These are phyloP conservation scores for Leptodactylus fuscus DNA, from an alignment of 2,113 vertebrate genomes.

Conservation along the genomic window DNA sequence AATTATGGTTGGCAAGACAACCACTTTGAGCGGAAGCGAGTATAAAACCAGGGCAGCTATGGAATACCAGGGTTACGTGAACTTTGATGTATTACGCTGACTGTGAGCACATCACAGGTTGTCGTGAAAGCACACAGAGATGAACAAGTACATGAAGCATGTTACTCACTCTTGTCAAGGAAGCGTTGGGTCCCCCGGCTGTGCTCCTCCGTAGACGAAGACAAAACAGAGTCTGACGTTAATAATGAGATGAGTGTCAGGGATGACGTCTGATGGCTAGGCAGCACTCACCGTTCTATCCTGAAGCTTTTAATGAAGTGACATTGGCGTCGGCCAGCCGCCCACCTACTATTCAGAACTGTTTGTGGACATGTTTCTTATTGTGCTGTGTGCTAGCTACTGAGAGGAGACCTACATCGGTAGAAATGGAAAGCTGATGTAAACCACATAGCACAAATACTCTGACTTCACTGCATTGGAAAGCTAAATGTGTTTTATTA, in stretches of 20 bases:
- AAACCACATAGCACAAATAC: no score
- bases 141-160: slow-evolving; percentile 25
- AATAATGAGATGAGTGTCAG: slow-evolving; percentile 27
- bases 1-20: slow-evolving; percentile 63
- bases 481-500: no score
- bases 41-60: slow-evolving; percentile 41
- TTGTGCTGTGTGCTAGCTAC: not conserved
- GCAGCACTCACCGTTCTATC: not conserved
- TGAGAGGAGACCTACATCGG: not conserved
- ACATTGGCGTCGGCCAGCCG: slow-evolving; percentile 10
- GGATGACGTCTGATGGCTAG: slow-evolving; percentile 44
- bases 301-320: slow-evolving; percentile 41
- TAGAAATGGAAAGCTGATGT: not conserved
- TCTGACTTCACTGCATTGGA: no score
- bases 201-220: not conserved
- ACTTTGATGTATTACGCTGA: slow-evolving; percentile 1
- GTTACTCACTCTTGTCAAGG: not conserved
- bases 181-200: not conserved
- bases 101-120: slow-evolving; percentile 37
- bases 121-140: slow-evolving; percentile 49
- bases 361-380: not conserved
- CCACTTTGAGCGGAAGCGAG: slow-evolving; percentile 31
- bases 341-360: slow-evolving; percentile 16
- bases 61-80: not conserved
- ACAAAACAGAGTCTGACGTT: slow-evolving; percentile 36